These are phyloP conservation scores for Mya arenaria DNA, from an alignment of 1,140 invertebrate species.

Conservation along the genomic window DNA sequence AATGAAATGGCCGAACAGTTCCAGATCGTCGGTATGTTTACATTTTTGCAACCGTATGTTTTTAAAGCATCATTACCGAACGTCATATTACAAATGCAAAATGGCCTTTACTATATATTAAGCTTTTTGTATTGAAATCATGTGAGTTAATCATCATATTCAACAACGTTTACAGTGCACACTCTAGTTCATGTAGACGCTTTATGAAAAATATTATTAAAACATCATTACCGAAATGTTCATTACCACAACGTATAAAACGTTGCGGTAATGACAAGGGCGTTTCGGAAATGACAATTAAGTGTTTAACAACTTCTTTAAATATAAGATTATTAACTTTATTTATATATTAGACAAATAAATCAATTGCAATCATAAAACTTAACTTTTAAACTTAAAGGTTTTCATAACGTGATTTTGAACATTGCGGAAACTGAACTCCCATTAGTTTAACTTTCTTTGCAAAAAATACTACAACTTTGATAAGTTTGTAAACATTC, in stretches of 20 bases:
- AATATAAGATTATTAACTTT: not conserved
- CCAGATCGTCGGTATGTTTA: no score
- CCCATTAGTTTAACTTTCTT: not conserved
- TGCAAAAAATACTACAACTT: not conserved
- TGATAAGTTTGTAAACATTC: no score
- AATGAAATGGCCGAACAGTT: no score
- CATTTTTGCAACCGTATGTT: no score
- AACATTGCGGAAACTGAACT: not conserved
- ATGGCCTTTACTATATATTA: no score
- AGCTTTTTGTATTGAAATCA: no score
- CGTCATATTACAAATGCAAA: no score
- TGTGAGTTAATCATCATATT: no score
- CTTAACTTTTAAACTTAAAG: not conserved
- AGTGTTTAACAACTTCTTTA: not conserved
- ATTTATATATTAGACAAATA: not conserved
- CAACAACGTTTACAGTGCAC: no score
- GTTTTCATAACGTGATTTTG: not conserved
- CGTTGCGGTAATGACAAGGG: constrained; percentile 23
- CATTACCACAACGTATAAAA: not conserved
- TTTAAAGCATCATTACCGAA: no score
- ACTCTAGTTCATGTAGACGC: no score
- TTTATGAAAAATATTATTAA: no score
- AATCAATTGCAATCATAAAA: not conserved
- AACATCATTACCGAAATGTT: constrained; percentile 20
- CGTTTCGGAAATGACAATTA: not conserved